phyloP scores from a whole-genome alignment of 2,888 invertebrate species.

The Clitarchus hookeri region DNA sequence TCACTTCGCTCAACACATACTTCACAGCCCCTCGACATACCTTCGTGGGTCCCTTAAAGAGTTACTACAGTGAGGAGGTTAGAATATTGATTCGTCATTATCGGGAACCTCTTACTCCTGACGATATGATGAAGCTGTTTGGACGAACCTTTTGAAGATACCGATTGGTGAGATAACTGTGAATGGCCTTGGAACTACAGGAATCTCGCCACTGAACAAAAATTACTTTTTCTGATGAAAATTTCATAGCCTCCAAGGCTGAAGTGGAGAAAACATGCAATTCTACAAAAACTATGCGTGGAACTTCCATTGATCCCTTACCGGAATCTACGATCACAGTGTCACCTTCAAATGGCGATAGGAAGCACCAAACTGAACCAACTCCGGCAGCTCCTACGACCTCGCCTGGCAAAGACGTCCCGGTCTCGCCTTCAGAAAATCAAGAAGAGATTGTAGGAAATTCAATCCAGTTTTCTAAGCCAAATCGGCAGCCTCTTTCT shows the following conservation, averaged over 20 bases:
- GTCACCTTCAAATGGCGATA: not conserved
- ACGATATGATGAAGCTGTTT: not conserved
- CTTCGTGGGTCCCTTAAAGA: slow-evolving; percentile 10
- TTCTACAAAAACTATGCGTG: not conserved
- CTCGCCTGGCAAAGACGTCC: not conserved
- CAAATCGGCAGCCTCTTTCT: not conserved
- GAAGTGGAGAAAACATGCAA: not conserved
- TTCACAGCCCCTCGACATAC: slow-evolving; percentile 27
- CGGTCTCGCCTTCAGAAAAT: not conserved
- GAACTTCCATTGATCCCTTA: too few species aligned
- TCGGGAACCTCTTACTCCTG: too few species aligned
- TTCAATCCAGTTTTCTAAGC: too few species aligned
- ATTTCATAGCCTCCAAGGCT: not conserved
- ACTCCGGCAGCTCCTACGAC: too few species aligned
- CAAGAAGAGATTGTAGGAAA: not conserved
- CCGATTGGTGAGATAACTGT: not conserved
- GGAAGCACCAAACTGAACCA: not conserved
- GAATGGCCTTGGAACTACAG: not conserved
- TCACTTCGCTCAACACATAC: slow-evolving; percentile 27
- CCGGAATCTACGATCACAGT: not conserved
- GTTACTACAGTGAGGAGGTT: too few species aligned
- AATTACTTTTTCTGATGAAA: not conserved
- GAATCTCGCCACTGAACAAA: slow-evolving; percentile 15
- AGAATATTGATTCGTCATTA: too few species aligned
- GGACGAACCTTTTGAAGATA: not conserved